Base-by-base conservation (phyloP, 2,797 vertebrate genomes). In the Lindbergichthys nudifrons region DNA sequence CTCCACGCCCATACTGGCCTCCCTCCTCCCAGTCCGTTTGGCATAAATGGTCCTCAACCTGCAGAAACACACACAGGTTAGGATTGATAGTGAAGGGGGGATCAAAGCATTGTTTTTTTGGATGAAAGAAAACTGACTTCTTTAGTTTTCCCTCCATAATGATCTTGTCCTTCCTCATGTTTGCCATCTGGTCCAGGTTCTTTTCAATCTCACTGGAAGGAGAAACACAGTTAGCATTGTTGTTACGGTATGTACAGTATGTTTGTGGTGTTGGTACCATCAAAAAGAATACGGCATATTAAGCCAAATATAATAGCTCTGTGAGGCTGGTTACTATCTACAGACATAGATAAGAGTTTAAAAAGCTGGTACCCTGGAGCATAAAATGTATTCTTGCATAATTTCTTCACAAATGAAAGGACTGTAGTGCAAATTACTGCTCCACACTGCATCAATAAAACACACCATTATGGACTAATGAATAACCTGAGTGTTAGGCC, bases 131-230 rank as follows among this genome's bases (percentile, higher is more conserved):
- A 52, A 95, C 97, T 94, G 95, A 99, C 98, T 99, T 99, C 83
- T 98, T 97, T 75, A 99, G 95, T 92, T 99, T 98, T 69, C 97
- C 97, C 94, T 99, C 98, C 86, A 99, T 97, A 67, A 99, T 96
- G 94, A 97, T 97, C 89, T 99, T 99, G 93, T 99, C 98, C 92
- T 98, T 97, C 88, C 98, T 96, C 94, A 99, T 94, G 88, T 98
- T 98, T 82, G 97, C 97, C 97, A 99, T 99, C 84, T 98, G 97
- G 87, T 99, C 98, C 89, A 99, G 96, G 87, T 95, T 97, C 92
- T 99, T 99, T 89, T 99, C 98, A 83, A 99, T 99, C 94, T 99
- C 98, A 92, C 98, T 99, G 95, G 58, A 91, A 90, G 89, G 85
- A 68, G 36, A 75, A 82, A 83, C n/a, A 3, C 21, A 83, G 50